A percentile compares a stretch with the other conserved stretches of the same genome.
These are phyloP conservation scores for Entomyzon cyanotis DNA, from an alignment of 2,113 vertebrate species.

Conservation along the genomic window DNA sequence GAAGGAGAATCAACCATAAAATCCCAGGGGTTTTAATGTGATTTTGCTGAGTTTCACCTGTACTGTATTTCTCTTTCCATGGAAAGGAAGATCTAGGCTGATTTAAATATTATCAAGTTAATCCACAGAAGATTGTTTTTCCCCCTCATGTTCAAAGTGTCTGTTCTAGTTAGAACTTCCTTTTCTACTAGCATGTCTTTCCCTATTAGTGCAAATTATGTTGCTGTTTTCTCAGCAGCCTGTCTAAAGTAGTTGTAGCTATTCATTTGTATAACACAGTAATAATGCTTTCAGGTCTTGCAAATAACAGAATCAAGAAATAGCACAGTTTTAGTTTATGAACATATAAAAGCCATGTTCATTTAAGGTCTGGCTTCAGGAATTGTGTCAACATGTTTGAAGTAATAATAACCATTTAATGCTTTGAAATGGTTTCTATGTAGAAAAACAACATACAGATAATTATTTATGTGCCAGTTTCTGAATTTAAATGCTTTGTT, in stretches of 20 bases:
- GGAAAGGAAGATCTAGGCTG: neutral
- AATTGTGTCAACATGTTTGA: neutral
- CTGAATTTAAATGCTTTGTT: neutral
- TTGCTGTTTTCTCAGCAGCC: neutral
- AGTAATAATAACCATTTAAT: neutral
- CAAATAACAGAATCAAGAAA: conserved; percentile 4
- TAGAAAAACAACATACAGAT: neutral
- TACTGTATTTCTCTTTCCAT: neutral
- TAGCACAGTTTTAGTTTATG: neutral
- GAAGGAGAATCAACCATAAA: neutral
- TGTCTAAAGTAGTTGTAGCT: neutral
- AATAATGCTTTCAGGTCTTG: conserved; percentile 1
- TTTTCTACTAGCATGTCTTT: neutral
- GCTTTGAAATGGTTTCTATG: neutral
- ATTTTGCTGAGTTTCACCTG: neutral
- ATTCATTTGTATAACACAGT: neutral
- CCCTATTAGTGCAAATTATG: neutral
- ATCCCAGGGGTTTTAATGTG: neutral
- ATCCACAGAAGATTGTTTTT: neutral
- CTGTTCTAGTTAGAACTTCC: neutral
- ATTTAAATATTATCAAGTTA: neutral
- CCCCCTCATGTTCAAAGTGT: neutral
- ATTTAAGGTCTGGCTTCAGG: neutral
- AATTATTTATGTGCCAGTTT: neutral
- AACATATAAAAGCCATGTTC: conserved; percentile 6